These are phyloP conservation scores for Anarrhichthys ocellatus DNA, from an alignment of 2,113 vertebrate genomes.

Conservation along the genomic window DNA sequence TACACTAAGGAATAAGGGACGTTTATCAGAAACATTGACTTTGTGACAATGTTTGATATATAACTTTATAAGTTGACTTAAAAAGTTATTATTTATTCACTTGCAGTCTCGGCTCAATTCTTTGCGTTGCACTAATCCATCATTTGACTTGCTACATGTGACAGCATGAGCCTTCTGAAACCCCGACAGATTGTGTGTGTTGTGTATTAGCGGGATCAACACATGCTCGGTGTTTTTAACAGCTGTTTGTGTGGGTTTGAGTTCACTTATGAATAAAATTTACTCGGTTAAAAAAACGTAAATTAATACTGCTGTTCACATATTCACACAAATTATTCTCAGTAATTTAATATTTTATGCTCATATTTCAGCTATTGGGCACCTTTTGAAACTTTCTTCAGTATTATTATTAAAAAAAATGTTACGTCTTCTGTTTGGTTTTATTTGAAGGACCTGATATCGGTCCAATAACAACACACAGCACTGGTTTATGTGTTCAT, in stretches of 20 bases:
- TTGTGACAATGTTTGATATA: not conserved
- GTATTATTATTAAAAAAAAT: not conserved
- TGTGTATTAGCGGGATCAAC: slow-evolving; percentile 25
- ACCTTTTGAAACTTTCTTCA: not conserved
- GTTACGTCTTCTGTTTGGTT: slow-evolving; percentile 16
- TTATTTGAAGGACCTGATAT: not conserved
- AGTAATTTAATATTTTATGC: slow-evolving; percentile 22
- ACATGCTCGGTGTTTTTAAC: slow-evolving; percentile 48
- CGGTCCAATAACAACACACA: not conserved
- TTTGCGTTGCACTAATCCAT: slow-evolving; percentile 43
- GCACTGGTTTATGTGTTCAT: not conserved
- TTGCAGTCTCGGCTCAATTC: not conserved
- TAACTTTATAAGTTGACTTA: not conserved
- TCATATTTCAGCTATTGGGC: not conserved
- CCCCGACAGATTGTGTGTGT: slow-evolving; percentile 45
- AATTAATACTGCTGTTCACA: slow-evolving; percentile 28
- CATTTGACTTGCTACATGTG: slow-evolving; percentile 40
- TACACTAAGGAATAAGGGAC: not conserved
- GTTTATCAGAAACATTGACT: not conserved
- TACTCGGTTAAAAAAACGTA: not conserved
- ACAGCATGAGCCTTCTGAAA: slow-evolving; percentile 8
- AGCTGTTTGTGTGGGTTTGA: slow-evolving; percentile 47
- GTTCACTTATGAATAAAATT: slow-evolving; percentile 32
- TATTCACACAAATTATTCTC: slow-evolving; percentile 24
- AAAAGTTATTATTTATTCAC: not conserved